Evolutionary conservation across 2,888 invertebrate species (phyloP).

Genomic region (Eristalis arbustorum): DNA sequence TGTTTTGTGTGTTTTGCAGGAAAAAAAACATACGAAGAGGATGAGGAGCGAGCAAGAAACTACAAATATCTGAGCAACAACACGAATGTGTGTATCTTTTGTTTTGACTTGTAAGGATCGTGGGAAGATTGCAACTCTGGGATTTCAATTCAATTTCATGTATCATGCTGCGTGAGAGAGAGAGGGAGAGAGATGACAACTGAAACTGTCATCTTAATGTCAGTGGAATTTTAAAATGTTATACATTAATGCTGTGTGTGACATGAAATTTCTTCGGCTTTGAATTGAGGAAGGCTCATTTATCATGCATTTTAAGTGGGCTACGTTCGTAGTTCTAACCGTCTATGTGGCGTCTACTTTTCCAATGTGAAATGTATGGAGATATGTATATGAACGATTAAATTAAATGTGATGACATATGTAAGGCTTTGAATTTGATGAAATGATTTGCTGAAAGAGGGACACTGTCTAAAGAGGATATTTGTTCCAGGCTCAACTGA

Average conservation of each 20-base stretch:
- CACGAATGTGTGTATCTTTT: conserved; percentile 39
- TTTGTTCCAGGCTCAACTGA: too few species aligned
- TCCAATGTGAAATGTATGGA: not conserved
- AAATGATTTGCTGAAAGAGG: too few species aligned
- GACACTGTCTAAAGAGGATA: too few species aligned
- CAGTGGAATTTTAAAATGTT: conserved; percentile 24
- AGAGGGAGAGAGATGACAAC: conserved; percentile 1
- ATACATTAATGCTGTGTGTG: not conserved
- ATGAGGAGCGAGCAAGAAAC: conserved; percentile 46
- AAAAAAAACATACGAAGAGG: conserved; percentile 18
- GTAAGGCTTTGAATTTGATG: too few species aligned
- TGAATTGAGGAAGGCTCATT: not conserved
- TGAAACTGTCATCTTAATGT: conserved; percentile 48
- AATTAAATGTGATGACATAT: too few species aligned
- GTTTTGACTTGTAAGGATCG: conserved; percentile 60
- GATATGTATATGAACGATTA: too few species aligned
- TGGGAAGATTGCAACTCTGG: conserved; percentile 67
- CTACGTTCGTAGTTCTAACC: not conserved
- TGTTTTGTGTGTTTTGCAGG: conserved; percentile 29
- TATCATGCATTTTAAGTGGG: not conserved
- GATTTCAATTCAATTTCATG: conserved; percentile 38
- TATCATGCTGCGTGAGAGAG: conserved; percentile 7
- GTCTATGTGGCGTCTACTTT: not conserved
- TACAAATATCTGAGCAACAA: not conserved
- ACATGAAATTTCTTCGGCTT: not conserved